Conservation (phyloP, 2,113 vertebrate genomes). For the Salvelinus fontinalis region DNA sequence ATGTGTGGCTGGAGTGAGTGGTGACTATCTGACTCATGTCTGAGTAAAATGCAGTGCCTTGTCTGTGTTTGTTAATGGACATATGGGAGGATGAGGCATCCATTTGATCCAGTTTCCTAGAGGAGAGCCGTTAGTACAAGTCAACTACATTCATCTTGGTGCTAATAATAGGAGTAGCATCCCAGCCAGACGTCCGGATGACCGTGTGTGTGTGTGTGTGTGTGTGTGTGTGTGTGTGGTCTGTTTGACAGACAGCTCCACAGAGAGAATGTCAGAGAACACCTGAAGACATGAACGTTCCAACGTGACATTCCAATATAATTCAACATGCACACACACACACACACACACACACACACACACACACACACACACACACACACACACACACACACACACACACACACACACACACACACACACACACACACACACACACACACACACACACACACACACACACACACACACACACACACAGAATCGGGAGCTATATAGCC, state of each 20-base stretch:
- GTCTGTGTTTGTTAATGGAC: slow-evolving; percentile 12
- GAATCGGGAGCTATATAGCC: slow-evolving; percentile 15
- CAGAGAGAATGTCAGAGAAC: slow-evolving; percentile 67
- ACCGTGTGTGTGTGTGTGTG: neutral
- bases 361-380: too few species aligned
- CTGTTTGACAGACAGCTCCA: slow-evolving; percentile 63
- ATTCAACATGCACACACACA: slow-evolving; percentile 41
- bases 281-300: slow-evolving; percentile 63
- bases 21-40: too few species aligned
- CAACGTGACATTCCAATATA: slow-evolving; percentile 60
- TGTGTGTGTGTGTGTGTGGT: neutral
- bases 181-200: neutral
- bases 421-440: too few species aligned
- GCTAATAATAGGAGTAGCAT: neutral
- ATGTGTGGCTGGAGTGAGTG: too few species aligned
- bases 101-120: neutral
- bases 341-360: too few species aligned
- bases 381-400: too few species aligned
- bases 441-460: too few species aligned
- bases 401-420: too few species aligned
- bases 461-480: too few species aligned
- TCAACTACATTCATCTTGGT: neutral
- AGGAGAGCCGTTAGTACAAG: neutral
- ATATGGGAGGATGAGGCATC: slow-evolving; percentile 9
- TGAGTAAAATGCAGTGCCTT: slow-evolving; percentile 25